A percentile compares a stretch with the other conserved stretches of the same genome.
Evolutionary conservation across 2,888 invertebrate species (phyloP).

Genomic region (Drosophila emarginata): DNA sequence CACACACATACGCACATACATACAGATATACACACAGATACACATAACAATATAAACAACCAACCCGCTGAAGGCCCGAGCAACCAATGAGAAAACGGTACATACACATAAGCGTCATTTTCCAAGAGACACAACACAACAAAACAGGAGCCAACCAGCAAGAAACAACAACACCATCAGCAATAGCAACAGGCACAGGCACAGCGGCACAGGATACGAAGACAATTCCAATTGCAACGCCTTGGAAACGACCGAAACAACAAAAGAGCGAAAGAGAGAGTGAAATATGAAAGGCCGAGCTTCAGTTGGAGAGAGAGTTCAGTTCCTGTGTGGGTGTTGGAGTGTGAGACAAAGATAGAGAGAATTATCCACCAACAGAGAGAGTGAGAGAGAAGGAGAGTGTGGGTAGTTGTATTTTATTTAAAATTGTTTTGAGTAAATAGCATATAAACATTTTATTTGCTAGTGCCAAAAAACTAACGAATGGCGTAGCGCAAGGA

Average conservation of each 20-base stretch:
- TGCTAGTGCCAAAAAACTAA: conserved; percentile 66
- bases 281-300: background rate
- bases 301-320: conserved; percentile 15
- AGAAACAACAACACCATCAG: conserved; percentile 47
- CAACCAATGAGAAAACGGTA: conserved; percentile 75
- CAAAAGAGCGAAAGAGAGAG: conserved; percentile 27
- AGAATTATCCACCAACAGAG: conserved; percentile 11
- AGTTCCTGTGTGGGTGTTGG: conserved; percentile 18
- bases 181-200: conserved; percentile 39
- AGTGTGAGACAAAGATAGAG: conserved; percentile 17
- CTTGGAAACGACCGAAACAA: conserved; percentile 56
- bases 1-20: conserved; percentile 37
- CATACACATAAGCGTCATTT: conserved; percentile 66
- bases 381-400: conserved; percentile 8
- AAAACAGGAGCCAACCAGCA: conserved; percentile 75
- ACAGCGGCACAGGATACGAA: conserved; percentile 43
- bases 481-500: conserved; percentile 38
- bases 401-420: conserved; percentile 67
- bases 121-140: conserved; percentile 75
- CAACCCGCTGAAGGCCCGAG: conserved; percentile 69
- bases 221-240: conserved; percentile 73
- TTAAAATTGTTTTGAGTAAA: conserved; percentile 77
- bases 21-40: conserved; percentile 8
- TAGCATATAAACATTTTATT: conserved; percentile 77
- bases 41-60: conserved; percentile 58